Conservation (phyloP, 92 coral and sea anemone species). For the Palythoa grandis region DNA sequence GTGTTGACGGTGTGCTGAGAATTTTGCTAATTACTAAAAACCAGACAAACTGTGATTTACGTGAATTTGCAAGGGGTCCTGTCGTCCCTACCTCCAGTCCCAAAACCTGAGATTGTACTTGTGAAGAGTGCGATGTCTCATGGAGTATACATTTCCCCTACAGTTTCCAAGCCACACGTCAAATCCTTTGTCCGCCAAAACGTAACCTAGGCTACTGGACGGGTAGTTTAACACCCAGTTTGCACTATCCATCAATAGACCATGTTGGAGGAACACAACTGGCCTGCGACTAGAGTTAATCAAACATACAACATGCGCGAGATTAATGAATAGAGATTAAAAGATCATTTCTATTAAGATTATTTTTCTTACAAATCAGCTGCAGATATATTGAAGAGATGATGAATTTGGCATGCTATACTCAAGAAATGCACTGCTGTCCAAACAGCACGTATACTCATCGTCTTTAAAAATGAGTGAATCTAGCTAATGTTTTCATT, state of each 20-base stretch:
- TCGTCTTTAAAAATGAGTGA: too few relatives aligned
- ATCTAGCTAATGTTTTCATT: too few relatives aligned
- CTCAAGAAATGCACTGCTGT: too few relatives aligned
- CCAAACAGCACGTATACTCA: too few relatives aligned
- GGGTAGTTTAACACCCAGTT: conserved; percentile 88
- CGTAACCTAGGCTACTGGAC: conserved; percentile 76
- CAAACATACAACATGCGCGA: not conserved
- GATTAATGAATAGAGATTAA: too few relatives aligned
- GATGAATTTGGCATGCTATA: too few relatives aligned
- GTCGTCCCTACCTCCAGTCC: conserved; percentile 80
- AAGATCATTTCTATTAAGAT: too few relatives aligned
- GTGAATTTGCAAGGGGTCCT: not conserved
- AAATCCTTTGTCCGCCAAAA: conserved; percentile 88
- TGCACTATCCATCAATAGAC: conserved; percentile 84
- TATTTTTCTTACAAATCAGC: too few relatives aligned
- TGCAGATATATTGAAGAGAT: too few relatives aligned
- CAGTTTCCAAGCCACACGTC: conserved; percentile 96
- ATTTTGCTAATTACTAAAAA: too few relatives aligned
- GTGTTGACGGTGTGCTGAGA: too few relatives aligned
- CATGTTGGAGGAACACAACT: conserved; percentile 85
- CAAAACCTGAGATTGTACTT: conserved; percentile 63
- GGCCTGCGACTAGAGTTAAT: conserved; percentile 49
- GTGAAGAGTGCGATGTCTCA: conserved; percentile 62
- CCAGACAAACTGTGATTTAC: too few relatives aligned
- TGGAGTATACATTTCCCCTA: conserved; percentile 86